Evolutionary conservation across 2,888 invertebrate genomes (phyloP).

Genomic region (Blera fallax): DNA sequence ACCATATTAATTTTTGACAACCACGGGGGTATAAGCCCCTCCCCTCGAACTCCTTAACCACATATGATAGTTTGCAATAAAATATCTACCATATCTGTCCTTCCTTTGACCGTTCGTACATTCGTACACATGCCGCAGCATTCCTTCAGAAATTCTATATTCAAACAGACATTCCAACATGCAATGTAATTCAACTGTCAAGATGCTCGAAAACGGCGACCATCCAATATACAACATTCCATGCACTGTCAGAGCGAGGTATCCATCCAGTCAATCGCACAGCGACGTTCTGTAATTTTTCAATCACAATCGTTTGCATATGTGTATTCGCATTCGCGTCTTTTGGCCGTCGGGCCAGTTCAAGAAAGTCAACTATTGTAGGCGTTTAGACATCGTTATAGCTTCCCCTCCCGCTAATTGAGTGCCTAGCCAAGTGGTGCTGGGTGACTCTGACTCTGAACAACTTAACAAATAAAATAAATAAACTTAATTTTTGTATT

Average conservation of each 20-base stretch:
- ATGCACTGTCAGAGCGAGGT: background rate
- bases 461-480: background rate
- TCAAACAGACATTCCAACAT: background rate
- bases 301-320: conserved; percentile 21
- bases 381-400: conserved; percentile 20
- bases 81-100: background rate
- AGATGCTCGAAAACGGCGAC: background rate
- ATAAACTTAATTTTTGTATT: conserved; percentile 47
- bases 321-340: background rate
- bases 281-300: conserved; percentile 23
- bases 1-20: no score
- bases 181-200: conserved; percentile 22
- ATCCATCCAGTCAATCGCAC: background rate
- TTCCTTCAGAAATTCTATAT: background rate
- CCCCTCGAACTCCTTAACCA: no score
- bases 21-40: no score
- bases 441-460: background rate
- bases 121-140: background rate
- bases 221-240: background rate
- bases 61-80: no score
- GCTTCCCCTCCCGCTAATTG: conserved; percentile 27
- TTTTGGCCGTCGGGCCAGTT: conserved; percentile 12
- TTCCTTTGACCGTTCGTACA: background rate
- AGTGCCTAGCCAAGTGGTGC: background rate
- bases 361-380: conserved; percentile 32